These are phyloP conservation scores for Echinometra lucunter DNA, from an alignment of 53 echinoderm and acorn worm genomes.

Conservation along the genomic window DNA sequence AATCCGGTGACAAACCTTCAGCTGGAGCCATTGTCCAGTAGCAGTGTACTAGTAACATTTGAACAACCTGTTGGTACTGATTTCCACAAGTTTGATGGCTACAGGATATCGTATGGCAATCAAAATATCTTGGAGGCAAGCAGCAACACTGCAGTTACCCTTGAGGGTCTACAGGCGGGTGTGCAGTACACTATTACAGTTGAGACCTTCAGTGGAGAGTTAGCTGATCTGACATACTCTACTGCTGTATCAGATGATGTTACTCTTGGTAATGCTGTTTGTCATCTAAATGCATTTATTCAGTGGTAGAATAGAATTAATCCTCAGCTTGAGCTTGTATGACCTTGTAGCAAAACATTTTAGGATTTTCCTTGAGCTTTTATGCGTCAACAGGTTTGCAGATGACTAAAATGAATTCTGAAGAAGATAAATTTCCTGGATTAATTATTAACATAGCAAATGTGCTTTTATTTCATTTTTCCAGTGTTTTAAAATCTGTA, in stretches of 20 bases:
- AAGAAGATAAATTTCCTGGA: too few relatives aligned
- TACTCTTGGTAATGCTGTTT: neutral
- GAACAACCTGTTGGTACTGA: neutral
- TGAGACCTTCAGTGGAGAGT: conserved; percentile 32
- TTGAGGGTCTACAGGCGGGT: neutral
- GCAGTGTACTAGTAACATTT: neutral
- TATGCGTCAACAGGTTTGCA: too few relatives aligned
- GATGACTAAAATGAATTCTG: too few relatives aligned
- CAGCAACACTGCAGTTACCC: neutral
- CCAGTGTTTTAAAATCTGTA: too few relatives aligned
- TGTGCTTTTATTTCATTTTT: too few relatives aligned
- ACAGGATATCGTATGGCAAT: neutral
- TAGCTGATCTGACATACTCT: conserved; percentile 16
- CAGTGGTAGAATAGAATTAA: too few relatives aligned
- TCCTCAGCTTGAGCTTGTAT: too few relatives aligned
- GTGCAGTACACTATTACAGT: neutral
- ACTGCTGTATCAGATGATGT: too few relatives aligned
- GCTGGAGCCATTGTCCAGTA: neutral
- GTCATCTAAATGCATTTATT: neutral
- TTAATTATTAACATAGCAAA: too few relatives aligned
- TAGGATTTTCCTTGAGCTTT: too few relatives aligned
- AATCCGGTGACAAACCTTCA: neutral
- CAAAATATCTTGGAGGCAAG: neutral
- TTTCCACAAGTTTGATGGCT: neutral
- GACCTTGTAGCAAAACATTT: too few relatives aligned